Base-by-base conservation (phyloP, 1,140 invertebrate species). In the Micrasema minimum region DNA sequence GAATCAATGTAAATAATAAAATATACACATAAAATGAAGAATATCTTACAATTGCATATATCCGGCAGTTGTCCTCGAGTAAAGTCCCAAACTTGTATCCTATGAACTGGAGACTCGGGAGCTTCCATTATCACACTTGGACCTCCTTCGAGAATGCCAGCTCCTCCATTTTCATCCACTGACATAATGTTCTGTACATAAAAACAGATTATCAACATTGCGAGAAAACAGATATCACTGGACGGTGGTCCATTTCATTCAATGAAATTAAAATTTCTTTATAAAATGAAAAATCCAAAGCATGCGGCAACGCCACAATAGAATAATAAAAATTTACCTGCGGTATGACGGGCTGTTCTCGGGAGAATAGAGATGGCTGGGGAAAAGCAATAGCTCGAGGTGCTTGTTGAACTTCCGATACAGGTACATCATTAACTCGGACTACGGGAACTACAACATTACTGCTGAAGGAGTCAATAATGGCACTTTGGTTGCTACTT, bases 21-120 rank as follows among this genome's bases (percentile, higher is more conserved):
- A 4, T 31, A 31, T 7, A 31, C 7, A 7, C 26, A 31, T 31
- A 31, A 31, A 31, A 2, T 31, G 26, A 31, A 31, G 7, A 31
- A 31, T 31, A 5, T 38, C 22, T 87, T 81, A 93, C 92, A 81
- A 77, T 93, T 87, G 41, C 87, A 87, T 57, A 95, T 91, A 78
- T 93, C 88, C 6, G 93, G 93, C 69, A 94, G 88, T 66, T 85
- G 80, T 61, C 86, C 87, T 12, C 87, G 82, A 0, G 88, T 88
- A 80, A 95, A 92, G 81, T 94, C 91, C 93, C 93, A 95, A 11
- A 88, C 89, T 83, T 95, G 93, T 69, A 95, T 90, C 65, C 93
- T 83, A 81, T 94, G 91, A 73, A 89, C 78, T 14, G 81, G 80
- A 12, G 66, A 70, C 16, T 71, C 66, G 5, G 64, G 65, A 18